Evolutionary conservation across 2,113 vertebrate species (phyloP).

Genomic region (Sinocyclocheilus anophthalmus): DNA sequence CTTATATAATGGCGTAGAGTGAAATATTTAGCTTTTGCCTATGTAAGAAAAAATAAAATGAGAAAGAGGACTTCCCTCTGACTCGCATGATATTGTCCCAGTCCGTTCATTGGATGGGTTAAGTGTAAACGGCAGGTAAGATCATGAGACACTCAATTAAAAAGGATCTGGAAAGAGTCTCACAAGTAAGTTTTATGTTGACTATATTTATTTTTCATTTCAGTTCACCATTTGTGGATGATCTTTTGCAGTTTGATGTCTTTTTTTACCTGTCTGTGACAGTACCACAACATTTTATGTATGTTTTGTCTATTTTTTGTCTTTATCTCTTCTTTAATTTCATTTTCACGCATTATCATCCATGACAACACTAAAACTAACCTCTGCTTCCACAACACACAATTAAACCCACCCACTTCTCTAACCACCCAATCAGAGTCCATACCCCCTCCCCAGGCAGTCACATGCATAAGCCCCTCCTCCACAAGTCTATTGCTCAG

Average conservation of each 20-base stretch:
- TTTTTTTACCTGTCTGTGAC: constrained; percentile 13
- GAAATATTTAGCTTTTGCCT: no score
- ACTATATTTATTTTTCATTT: constrained; percentile 9
- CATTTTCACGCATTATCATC: constrained; percentile 61
- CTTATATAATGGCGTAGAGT: no score
- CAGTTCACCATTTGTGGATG: background rate
- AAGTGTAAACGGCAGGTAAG: background rate
- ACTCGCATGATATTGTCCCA: no score
- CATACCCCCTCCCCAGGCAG: constrained; percentile 94
- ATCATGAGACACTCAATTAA: background rate
- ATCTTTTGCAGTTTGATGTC: background rate
- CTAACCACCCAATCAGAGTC: constrained; percentile 88
- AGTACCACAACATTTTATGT: constrained; percentile 44
- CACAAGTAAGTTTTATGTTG: constrained; percentile 35
- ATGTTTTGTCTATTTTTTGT: constrained; percentile 76
- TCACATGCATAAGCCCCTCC: constrained; percentile 92
- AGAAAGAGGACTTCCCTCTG: no score
- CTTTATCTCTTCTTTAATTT: constrained; percentile 79
- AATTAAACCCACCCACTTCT: constrained; percentile 57
- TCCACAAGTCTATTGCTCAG: constrained; percentile 98
- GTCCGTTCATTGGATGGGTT: no score
- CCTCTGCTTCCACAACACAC: constrained; percentile 49
- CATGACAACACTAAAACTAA: constrained; percentile 64
- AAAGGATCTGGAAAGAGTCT: constrained; percentile 14
- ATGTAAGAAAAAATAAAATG: no score